Conservation (phyloP, 2,113 vertebrate species). For the Anarhynchus alexandrinus region DNA sequence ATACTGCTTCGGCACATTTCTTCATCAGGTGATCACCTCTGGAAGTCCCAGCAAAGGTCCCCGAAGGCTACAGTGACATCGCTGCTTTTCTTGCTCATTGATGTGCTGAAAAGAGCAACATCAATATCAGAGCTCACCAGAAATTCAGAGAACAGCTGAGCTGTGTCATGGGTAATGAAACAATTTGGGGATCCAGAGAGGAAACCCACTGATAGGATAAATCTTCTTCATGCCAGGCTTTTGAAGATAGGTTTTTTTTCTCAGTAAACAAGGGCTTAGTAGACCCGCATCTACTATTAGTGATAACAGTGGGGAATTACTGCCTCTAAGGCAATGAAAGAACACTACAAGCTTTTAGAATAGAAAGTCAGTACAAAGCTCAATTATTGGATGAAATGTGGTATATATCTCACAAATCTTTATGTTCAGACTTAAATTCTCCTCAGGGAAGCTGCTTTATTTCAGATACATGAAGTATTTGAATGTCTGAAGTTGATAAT, state of each 20-base stretch:
- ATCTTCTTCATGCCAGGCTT: not conserved
- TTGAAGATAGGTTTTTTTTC: not conserved
- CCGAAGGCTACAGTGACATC: not conserved
- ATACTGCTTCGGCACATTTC: not conserved
- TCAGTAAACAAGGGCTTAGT: not conserved
- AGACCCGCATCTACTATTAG: not conserved
- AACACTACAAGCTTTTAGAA: not conserved
- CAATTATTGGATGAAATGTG: not conserved
- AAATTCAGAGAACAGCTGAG: not conserved
- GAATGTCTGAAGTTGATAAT: not conserved
- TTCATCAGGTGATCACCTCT: not conserved
- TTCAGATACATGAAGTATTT: conserved; percentile 22
- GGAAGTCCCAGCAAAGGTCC: not conserved
- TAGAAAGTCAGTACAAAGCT: not conserved
- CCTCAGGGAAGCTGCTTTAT: not conserved
- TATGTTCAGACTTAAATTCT: not conserved
- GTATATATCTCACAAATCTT: not conserved
- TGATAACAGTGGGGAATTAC: not conserved
- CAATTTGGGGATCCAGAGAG: not conserved
- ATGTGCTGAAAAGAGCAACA: not conserved
- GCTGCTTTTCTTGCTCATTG: not conserved
- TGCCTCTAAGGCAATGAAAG: not conserved
- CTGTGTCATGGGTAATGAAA: not conserved
- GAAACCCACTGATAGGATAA: not conserved
- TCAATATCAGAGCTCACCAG: not conserved